Conservation (phyloP, 2,113 vertebrate genomes). For the Collichthys lucidus region DNA sequence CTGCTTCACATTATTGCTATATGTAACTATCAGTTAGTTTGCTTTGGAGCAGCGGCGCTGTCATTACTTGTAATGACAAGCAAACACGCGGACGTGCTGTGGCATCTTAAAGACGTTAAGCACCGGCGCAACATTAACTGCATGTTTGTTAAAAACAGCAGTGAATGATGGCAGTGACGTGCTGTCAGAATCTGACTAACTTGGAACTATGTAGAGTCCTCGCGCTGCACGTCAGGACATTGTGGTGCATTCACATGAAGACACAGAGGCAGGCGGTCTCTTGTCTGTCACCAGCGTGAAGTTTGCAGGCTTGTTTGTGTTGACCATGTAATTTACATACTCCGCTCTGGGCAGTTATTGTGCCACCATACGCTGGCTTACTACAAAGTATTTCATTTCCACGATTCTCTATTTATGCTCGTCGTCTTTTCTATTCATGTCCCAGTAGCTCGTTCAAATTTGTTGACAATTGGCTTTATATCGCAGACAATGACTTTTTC, state of each 20-base stretch:
- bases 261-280: background rate
- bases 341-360: background rate
- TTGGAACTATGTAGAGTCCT: background rate
- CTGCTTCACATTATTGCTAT: conserved; percentile 44
- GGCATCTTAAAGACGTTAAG: background rate
- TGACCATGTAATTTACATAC: background rate
- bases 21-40: conserved; percentile 36
- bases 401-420: background rate
- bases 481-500: background rate
- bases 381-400: background rate
- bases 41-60: conserved; percentile 21
- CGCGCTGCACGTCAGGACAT: background rate
- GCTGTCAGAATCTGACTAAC: background rate
- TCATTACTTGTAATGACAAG: conserved; percentile 25
- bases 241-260: background rate
- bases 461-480: background rate
- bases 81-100: conserved; percentile 20
- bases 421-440: background rate
- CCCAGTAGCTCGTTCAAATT: too few relatives aligned
- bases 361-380: background rate
- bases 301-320: background rate
- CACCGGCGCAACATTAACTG: background rate
- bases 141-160: background rate
- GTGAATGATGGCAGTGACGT: background rate
- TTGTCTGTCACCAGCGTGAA: background rate